These are phyloP conservation scores for Pachyseris speciosa DNA, from an alignment of 64 coral and sea anemone species.

Conservation along the genomic window DNA sequence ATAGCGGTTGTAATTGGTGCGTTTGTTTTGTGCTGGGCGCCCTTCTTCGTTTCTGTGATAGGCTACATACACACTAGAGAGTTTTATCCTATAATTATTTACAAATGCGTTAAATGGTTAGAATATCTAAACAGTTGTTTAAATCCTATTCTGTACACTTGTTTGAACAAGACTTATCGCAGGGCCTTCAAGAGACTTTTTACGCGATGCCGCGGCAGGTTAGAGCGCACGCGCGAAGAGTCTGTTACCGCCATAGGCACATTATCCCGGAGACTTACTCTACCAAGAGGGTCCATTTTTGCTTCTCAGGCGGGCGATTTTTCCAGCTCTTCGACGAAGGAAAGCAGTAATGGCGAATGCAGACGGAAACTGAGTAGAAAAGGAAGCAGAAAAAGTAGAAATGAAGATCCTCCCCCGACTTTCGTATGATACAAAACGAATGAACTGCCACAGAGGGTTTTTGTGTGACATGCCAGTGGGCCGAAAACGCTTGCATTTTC, in stretches of 20 bases:
- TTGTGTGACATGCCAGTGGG: no score
- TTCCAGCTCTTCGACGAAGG: conserved; percentile 8
- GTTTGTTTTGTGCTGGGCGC: conserved; percentile 84
- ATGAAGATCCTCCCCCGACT: neutral
- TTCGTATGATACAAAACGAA: conserved; percentile 7
- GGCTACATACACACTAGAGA: conserved; percentile 39
- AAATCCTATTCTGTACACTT: conserved; percentile 89
- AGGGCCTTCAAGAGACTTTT: conserved; percentile 87
- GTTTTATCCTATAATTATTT: conserved; percentile 31
- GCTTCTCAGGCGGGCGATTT: neutral
- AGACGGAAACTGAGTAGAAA: neutral
- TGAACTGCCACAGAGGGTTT: no score
- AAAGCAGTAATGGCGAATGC: conserved; percentile 13
- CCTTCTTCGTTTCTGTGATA: conserved; percentile 85
- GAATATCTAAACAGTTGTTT: conserved; percentile 90
- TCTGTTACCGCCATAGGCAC: conserved; percentile 11
- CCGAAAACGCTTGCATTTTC: no score
- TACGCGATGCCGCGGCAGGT: conserved; percentile 49
- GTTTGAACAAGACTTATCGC: conserved; percentile 88
- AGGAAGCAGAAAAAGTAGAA: neutral
- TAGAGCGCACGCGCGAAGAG: conserved; percentile 35
- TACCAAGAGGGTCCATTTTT: conserved; percentile 38
- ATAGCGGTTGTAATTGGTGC: conserved; percentile 93
- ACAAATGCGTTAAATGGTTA: conserved; percentile 75
- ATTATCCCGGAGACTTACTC: conserved; percentile 19